Conservation (phyloP, 2,797 vertebrate species). For the Lagocephalus sceleratus region DNA sequence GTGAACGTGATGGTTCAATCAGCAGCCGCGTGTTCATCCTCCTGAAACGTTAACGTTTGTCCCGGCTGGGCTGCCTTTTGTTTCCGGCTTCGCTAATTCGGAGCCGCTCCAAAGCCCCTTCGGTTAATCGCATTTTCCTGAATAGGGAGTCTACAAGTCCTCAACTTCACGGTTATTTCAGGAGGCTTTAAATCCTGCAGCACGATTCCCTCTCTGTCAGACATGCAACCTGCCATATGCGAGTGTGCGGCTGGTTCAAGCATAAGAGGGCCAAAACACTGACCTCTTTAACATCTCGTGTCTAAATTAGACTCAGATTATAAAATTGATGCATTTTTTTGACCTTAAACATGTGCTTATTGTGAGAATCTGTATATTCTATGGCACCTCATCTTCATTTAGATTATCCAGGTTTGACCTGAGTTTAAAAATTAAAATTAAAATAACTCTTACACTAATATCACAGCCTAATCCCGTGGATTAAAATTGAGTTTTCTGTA, state of each 20-base stretch:
- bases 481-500: neutral
- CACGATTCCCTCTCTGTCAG: constrained; percentile 14
- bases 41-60: constrained; percentile 7
- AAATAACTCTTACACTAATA: neutral
- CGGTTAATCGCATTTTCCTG: constrained; percentile 77
- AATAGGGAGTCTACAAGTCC: constrained; percentile 62
- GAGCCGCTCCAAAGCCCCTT: constrained; percentile 62
- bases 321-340: no score
- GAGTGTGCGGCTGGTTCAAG: neutral
- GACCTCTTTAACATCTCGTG: no score
- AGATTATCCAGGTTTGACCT: neutral
- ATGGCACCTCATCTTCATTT: no score
- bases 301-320: no score
- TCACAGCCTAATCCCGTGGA: constrained; percentile 15
- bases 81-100: constrained; percentile 45
- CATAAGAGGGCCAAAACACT: neutral
- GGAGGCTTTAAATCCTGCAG: constrained; percentile 68
- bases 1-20: no score
- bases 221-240: constrained; percentile 12
- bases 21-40: neutral
- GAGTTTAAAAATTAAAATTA: neutral
- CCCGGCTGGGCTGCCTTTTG: constrained; percentile 20
- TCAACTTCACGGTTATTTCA: constrained; percentile 75
- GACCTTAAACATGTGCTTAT: no score
- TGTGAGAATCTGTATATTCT: no score